Percentiles rank a stretch among this genome's conserved stretches.
These are phyloP conservation scores for Radopholus similis DNA, from an alignment of 1,140 invertebrate species.

Conservation along the genomic window DNA sequence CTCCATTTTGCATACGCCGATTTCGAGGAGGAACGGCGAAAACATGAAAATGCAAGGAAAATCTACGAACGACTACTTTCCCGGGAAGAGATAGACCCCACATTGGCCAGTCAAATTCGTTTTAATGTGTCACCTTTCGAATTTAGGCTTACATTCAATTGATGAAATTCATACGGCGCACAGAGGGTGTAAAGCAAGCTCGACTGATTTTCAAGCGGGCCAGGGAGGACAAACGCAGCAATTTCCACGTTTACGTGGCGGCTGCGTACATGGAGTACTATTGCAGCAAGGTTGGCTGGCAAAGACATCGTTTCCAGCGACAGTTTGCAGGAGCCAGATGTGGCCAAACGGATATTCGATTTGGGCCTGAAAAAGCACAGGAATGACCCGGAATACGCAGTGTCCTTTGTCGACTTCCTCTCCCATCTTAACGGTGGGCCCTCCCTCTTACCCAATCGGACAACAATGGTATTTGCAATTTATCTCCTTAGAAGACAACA, in stretches of 20 bases:
- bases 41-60: constrained; percentile 92
- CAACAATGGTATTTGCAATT: not conserved
- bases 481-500: constrained; percentile 83
- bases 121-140: not conserved
- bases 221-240: constrained; percentile 78
- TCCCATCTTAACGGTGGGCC: constrained; percentile 87
- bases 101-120: constrained; percentile 69
- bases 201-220: constrained; percentile 89
- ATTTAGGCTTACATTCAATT: constrained; percentile 86
- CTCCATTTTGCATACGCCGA: constrained; percentile 97
- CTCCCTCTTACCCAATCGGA: not conserved
- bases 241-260: constrained; percentile 88
- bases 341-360: constrained; percentile 96
- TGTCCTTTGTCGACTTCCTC: constrained; percentile 92
- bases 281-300: constrained; percentile 77
- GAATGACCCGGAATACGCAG: constrained; percentile 85
- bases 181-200: constrained; percentile 94
- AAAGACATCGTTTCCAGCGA: not conserved
- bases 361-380: constrained; percentile 92
- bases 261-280: constrained; percentile 99
- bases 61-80: constrained; percentile 89
- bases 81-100: constrained; percentile 84
- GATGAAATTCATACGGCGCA: constrained; percentile 94
- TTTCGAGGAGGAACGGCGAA: constrained; percentile 91
- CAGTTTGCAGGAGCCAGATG: constrained; percentile 77